These are phyloP conservation scores for Crocodylus rhombifer DNA, from an alignment of 2,797 vertebrate species.

Conservation along the genomic window DNA sequence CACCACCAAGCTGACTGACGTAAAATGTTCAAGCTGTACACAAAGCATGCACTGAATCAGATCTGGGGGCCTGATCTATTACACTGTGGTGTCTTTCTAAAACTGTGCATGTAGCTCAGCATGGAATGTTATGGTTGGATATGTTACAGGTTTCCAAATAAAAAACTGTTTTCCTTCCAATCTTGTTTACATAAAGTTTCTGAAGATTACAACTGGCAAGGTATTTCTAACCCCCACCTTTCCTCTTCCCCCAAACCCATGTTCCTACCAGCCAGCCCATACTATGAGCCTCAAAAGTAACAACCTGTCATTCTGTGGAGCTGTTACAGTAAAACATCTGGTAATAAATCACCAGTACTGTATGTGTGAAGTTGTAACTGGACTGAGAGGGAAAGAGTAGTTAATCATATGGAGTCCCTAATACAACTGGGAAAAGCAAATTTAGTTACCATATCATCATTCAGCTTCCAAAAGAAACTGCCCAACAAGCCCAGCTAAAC, in stretches of 20 bases:
- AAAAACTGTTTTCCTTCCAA: slow-evolving; percentile 80
- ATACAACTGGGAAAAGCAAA: background rate
- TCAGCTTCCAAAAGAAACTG: background rate
- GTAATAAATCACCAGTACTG: slow-evolving; percentile 2
- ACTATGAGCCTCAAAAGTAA: slow-evolving; percentile 21
- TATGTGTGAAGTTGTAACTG: background rate
- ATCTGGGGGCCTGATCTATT: slow-evolving; percentile 29
- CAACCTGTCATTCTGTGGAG: slow-evolving; percentile 67
- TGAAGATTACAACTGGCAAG: slow-evolving; percentile 78
- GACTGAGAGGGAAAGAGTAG: slow-evolving; percentile 9
- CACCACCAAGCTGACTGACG: slow-evolving; percentile 41
- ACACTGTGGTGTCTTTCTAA: slow-evolving; percentile 80
- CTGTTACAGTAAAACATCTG: slow-evolving; percentile 45
- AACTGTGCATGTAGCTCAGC: slow-evolving; percentile 62
- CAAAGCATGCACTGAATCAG: slow-evolving; percentile 78
- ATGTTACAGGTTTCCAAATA: slow-evolving; percentile 77
- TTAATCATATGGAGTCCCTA: background rate
- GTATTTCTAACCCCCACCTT: slow-evolving; percentile 76
- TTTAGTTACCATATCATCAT: slow-evolving; percentile 17
- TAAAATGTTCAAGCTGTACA: slow-evolving; percentile 18
- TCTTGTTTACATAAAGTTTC: slow-evolving; percentile 80
- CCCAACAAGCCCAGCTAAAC: background rate
- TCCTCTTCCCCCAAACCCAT: slow-evolving; percentile 41
- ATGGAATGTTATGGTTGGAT: slow-evolving; percentile 83
- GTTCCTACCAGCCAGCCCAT: background rate